These are phyloP conservation scores for Metalampra italica DNA, from an alignment of 2,888 invertebrate genomes.

Conservation along the genomic window DNA sequence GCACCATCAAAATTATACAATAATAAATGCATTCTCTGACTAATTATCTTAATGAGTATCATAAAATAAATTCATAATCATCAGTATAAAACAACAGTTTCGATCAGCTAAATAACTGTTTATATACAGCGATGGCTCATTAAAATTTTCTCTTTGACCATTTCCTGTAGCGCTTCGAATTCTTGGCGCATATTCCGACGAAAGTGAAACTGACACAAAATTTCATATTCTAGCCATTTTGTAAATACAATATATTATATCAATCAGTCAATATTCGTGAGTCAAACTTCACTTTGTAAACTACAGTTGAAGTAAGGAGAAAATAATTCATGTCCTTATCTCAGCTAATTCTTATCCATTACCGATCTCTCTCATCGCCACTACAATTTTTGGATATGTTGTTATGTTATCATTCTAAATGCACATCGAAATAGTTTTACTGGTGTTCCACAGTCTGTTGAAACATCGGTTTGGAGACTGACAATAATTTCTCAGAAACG, in stretches of 20 bases:
- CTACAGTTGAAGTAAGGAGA: neutral
- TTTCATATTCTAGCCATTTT: neutral
- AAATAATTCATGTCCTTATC: no score
- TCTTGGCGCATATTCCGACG: neutral
- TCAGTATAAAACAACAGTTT: neutral
- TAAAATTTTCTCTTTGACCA: neutral
- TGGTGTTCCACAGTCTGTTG: conserved; percentile 33
- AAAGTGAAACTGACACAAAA: conserved; percentile 1
- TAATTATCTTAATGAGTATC: conserved; percentile 62
- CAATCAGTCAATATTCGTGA: neutral
- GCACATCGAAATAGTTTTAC: neutral
- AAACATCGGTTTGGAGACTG: conserved; percentile 72
- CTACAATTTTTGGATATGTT: no score
- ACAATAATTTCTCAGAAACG: conserved; percentile 87
- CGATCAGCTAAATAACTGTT: neutral
- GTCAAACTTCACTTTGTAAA: neutral
- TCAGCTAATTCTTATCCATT: no score
- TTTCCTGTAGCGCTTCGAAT: neutral
- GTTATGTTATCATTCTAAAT: neutral
- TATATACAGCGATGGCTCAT: neutral
- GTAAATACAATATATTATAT: neutral
- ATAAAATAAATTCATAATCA: conserved; percentile 20
- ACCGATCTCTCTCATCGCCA: no score
- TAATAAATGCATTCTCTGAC: conserved; percentile 72
- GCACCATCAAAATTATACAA: conserved; percentile 44